A percentile compares a stretch with the other conserved stretches of the same genome.
These are phyloP conservation scores for Coluber constrictor DNA, from an alignment of 2,797 vertebrate genomes.

Conservation along the genomic window DNA sequence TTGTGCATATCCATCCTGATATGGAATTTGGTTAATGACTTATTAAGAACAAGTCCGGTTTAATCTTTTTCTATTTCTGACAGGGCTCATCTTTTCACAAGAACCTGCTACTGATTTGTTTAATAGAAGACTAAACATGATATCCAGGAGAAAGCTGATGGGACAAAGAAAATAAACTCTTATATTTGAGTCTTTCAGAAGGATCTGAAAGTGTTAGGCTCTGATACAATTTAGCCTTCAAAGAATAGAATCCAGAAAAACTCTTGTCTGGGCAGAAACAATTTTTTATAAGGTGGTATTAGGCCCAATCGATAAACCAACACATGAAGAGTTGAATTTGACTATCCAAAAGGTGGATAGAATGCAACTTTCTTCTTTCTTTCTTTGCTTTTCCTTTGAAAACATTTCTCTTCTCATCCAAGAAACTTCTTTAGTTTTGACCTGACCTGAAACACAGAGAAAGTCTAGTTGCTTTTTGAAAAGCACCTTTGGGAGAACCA, in stretches of 20 bases:
- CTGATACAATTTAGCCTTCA: neutral
- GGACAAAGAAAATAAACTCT: neutral
- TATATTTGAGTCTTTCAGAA: neutral
- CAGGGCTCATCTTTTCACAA: neutral
- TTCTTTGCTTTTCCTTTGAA: no score
- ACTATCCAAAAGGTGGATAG: no score
- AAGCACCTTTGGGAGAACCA: neutral
- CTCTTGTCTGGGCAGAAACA: neutral
- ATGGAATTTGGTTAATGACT: neutral
- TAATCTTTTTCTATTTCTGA: neutral
- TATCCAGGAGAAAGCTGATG: neutral
- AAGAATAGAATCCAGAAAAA: neutral
- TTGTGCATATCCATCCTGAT: neutral
- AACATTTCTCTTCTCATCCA: neutral
- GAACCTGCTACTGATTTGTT: neutral
- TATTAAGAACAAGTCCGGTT: neutral
- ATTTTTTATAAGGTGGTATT: neutral
- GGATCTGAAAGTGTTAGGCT: neutral
- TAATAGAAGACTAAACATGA: neutral
- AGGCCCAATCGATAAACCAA: no score
- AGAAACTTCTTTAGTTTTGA: neutral
- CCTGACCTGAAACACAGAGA: neutral
- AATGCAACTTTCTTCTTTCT: no score
- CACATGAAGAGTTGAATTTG: no score
- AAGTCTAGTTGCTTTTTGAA: neutral